Conservation (phyloP, 2,888 invertebrate genomes). For the Meiosimyza decipiens region DNA sequence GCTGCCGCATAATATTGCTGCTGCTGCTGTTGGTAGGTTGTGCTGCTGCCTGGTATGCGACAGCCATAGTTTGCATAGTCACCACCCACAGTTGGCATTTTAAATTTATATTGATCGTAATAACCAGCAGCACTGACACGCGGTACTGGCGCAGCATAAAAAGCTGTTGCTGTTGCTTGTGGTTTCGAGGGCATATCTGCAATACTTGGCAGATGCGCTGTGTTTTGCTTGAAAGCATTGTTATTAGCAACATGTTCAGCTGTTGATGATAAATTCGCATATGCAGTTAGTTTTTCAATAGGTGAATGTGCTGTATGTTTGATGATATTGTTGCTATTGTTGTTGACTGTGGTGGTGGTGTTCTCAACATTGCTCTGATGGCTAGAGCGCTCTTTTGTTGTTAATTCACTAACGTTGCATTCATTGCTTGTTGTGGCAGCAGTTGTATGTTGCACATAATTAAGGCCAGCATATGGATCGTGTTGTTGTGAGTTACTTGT, state of each 20-base stretch:
- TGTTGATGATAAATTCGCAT: slow-evolving; percentile 21
- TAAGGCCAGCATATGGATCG: slow-evolving; percentile 18
- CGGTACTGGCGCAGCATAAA: slow-evolving; percentile 53
- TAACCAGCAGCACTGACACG: slow-evolving; percentile 37
- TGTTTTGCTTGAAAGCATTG: slow-evolving; percentile 21
- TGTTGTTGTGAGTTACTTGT: slow-evolving; percentile 19
- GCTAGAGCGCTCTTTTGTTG: slow-evolving; percentile 14
- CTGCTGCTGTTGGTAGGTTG: slow-evolving; percentile 44
- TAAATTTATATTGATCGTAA: slow-evolving; percentile 55
- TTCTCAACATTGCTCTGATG: slow-evolving; percentile 6
- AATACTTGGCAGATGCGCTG: not conserved
- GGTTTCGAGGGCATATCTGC: slow-evolving; percentile 47
- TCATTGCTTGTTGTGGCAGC: not conserved
- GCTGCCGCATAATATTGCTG: slow-evolving; percentile 46
- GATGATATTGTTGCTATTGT: not conserved
- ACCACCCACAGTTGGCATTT: slow-evolving; percentile 43
- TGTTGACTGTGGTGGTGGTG: slow-evolving; percentile 29
- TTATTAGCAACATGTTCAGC: slow-evolving; percentile 31
- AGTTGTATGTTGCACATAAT: slow-evolving; percentile 22
- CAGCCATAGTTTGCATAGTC: slow-evolving; percentile 38
- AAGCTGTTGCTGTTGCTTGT: slow-evolving; percentile 59
- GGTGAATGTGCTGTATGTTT: slow-evolving; percentile 12
- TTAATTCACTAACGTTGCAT: no score
- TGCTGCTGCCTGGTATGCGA: slow-evolving; percentile 32
- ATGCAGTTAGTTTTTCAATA: slow-evolving; percentile 29